Percentiles rank a stretch among this genome's conserved stretches.
phyloP scores from a whole-genome alignment of 2,113 vertebrate genomes.

The Heloderma charlesbogerti region DNA sequence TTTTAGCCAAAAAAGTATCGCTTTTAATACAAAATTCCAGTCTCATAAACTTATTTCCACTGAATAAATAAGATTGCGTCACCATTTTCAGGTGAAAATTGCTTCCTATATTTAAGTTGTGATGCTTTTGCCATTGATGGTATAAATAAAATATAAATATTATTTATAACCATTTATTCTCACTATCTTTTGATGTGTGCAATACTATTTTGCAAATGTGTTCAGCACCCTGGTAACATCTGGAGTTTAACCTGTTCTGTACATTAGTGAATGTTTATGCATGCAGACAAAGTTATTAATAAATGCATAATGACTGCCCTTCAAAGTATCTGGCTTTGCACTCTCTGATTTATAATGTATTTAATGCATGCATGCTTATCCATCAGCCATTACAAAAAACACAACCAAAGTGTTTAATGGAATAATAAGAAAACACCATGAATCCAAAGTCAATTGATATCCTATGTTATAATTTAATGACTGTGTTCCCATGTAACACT shows the following conservation, averaged over 20 bases:
- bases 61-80: slow-evolving; percentile 74
- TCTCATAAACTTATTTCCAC: slow-evolving; percentile 76
- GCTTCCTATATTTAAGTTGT: slow-evolving; percentile 57
- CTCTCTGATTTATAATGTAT: slow-evolving; percentile 46
- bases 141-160: slow-evolving; percentile 75
- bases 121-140: slow-evolving; percentile 65
- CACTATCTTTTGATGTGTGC: slow-evolving; percentile 65
- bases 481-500: no score
- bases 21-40: slow-evolving; percentile 79
- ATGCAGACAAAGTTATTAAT: slow-evolving; percentile 44
- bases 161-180: slow-evolving; percentile 62
- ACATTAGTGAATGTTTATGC: slow-evolving; percentile 48
- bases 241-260: slow-evolving; percentile 67
- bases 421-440: slow-evolving; percentile 29
- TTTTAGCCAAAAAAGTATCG: slow-evolving; percentile 68
- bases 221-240: slow-evolving; percentile 68
- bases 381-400: neutral
- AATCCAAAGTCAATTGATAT: neutral
- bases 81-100: slow-evolving; percentile 45
- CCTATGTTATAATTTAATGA: neutral
- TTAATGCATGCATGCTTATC: slow-evolving; percentile 43
- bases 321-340: slow-evolving; percentile 63
- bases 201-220: slow-evolving; percentile 53
- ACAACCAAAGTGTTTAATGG: slow-evolving; percentile 11
- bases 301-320: slow-evolving; percentile 16